Base-by-base conservation (phyloP, 2,113 vertebrate genomes). In the Lophotis ruficrista region DNA sequence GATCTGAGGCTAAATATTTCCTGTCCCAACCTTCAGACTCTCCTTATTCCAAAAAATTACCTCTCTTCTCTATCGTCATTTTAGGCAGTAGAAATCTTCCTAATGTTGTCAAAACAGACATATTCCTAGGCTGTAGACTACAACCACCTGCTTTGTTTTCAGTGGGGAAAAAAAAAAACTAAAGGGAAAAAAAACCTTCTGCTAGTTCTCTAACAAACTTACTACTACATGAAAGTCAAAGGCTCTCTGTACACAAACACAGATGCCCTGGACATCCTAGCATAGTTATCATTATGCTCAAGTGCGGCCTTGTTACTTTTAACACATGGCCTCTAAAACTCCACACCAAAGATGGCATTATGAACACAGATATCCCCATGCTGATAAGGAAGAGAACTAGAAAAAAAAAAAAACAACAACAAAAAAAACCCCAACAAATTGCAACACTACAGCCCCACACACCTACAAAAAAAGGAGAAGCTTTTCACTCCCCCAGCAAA, bases 381-480 rank as follows among this genome's bases (percentile, higher is more conserved):
- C 43, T 56, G 85, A 66, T 64, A 71, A 80, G 14, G 30, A 83
- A 35, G n/a, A 93, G 48, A 80, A 75, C 2, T 43, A 21, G 24
- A 85, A 19, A 85, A 89, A 93, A 86, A 57, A 43, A 93, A 86
- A 57, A 43, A n/a, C n/a, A n/a, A n/a, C n/a, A n/a, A n/a, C n/a
- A 85, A 19, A 85, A 89, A 93, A 86, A 57, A 43, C 41, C 41
- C 12, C 12, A 41, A 41, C 27, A 0, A 71, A 89, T 20, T 75
- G 31, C n/a, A 85, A 82, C 41, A 54, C 8, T 58, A 37, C 13
- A 13, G 8, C 10, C 41, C 16, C 14, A 64, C 8, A 62, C 6
- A 31, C 15, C 10, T 8, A 25, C 51, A 25, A 85, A 45, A 54
- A 51, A 35, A 56, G 37, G 10, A 31, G 4, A 4, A 48, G 17